Evolutionary conservation across 2,888 invertebrate species (phyloP).

Genomic region (Cheiracanthium punctorium): DNA sequence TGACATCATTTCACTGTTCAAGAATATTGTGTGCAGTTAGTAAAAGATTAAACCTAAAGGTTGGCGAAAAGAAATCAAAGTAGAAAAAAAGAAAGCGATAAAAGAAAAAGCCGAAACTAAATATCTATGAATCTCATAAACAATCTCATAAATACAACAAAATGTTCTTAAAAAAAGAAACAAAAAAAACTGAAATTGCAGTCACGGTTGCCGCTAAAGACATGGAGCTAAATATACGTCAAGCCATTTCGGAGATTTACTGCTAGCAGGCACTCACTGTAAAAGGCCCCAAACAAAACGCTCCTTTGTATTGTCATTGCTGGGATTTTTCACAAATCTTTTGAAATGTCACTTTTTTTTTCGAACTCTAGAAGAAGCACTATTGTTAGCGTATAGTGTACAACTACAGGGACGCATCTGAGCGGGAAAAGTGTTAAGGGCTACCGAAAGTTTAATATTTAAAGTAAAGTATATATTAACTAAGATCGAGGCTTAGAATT

Average conservation of each 20-base stretch:
- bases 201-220: not conserved
- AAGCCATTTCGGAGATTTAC: slow-evolving; percentile 38
- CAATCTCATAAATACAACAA: slow-evolving; percentile 36
- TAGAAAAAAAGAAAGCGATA: slow-evolving; percentile 12
- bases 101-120: not conserved
- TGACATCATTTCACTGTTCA: too few species aligned
- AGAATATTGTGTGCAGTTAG: too few species aligned
- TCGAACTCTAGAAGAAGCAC: too few species aligned
- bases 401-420: too few species aligned
- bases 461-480: too few species aligned
- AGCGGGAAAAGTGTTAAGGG: too few species aligned
- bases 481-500: too few species aligned
- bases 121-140: slow-evolving; percentile 39
- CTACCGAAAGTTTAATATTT: too few species aligned
- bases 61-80: not conserved
- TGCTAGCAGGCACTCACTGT: slow-evolving; percentile 1
- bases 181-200: not conserved
- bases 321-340: not conserved
- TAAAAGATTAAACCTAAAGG: too few species aligned
- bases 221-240: slow-evolving; percentile 40
- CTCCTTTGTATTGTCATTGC: slow-evolving; percentile 24
- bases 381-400: too few species aligned
- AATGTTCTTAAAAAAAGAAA: not conserved
- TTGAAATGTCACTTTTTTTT: too few species aligned
- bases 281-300: slow-evolving; percentile 37